Percentiles rank a stretch among this genome's conserved stretches.
phyloP scores from a whole-genome alignment of 1,140 invertebrate species.

The Cyclina sinensis region DNA sequence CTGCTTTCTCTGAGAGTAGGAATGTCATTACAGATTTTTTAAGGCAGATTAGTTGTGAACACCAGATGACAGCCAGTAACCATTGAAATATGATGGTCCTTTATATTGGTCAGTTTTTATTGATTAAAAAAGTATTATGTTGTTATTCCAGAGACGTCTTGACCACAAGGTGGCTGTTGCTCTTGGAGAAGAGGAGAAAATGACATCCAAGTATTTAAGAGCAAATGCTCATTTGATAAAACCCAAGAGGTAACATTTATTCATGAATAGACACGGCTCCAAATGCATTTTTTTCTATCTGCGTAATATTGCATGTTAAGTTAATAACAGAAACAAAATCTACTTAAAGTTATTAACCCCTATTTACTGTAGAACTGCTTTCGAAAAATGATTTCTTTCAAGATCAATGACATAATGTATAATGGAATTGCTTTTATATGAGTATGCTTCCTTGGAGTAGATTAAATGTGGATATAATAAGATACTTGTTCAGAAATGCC shows the following conservation, averaged over 20 bases:
- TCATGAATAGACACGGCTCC: too few species aligned
- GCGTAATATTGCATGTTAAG: too few species aligned
- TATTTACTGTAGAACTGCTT: too few species aligned
- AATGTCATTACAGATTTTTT: not conserved
- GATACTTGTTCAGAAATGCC: too few species aligned
- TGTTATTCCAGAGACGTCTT: conserved; percentile 15
- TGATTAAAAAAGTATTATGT: not conserved
- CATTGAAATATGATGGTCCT: not conserved
- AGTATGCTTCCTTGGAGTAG: too few species aligned
- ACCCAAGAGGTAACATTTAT: conserved; percentile 76
- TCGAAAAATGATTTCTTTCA: too few species aligned
- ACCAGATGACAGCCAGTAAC: not conserved
- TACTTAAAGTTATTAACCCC: too few species aligned
- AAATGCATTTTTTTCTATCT: too few species aligned
- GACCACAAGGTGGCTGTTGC: conserved; percentile 32
- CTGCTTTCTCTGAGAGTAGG: not conserved
- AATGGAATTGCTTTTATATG: too few species aligned
- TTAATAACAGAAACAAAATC: too few species aligned
- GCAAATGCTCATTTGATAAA: conserved; percentile 72
- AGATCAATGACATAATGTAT: too few species aligned
- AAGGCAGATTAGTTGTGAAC: not conserved
- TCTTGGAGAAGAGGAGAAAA: conserved; percentile 59
- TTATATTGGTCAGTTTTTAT: not conserved
- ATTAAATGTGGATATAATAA: too few species aligned
- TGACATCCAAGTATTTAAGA: conserved; percentile 57